phyloP scores from a whole-genome alignment of 2,113 vertebrate species.

The Xenotilapia flavipinnis region DNA sequence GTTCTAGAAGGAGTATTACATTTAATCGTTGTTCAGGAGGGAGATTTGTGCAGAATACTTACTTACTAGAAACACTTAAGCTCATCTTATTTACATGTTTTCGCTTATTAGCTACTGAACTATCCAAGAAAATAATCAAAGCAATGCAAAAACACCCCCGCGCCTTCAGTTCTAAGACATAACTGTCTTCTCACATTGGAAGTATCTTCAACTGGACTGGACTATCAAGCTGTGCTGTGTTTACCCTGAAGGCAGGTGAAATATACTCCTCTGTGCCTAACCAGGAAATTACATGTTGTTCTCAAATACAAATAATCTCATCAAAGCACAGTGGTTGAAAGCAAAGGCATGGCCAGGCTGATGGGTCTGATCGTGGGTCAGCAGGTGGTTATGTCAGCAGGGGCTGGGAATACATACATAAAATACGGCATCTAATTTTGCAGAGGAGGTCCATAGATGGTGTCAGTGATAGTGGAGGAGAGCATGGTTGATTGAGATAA shows the following conservation, averaged over 20 bases:
- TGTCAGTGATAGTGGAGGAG: not conserved
- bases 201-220: not conserved
- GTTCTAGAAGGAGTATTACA: not conserved
- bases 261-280: not conserved
- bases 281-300: constrained; percentile 7
- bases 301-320: not conserved
- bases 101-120: not conserved
- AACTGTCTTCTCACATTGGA: not conserved
- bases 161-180: not conserved
- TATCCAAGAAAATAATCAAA: not conserved
- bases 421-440: constrained; percentile 2
- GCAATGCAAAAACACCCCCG: not conserved
- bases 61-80: not conserved
- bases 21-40: not conserved
- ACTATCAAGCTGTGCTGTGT: not conserved
- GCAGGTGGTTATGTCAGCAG: not conserved
- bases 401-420: not conserved
- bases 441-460: constrained; percentile 7
- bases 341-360: not conserved
- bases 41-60: not conserved
- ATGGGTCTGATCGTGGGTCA: not conserved
- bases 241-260: not conserved
- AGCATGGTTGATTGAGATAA: constrained; percentile 47
- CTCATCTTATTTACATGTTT: not conserved
- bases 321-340: not conserved